phyloP scores from a whole-genome alignment of 2,113 vertebrate species.

The Sylvia atricapilla region DNA sequence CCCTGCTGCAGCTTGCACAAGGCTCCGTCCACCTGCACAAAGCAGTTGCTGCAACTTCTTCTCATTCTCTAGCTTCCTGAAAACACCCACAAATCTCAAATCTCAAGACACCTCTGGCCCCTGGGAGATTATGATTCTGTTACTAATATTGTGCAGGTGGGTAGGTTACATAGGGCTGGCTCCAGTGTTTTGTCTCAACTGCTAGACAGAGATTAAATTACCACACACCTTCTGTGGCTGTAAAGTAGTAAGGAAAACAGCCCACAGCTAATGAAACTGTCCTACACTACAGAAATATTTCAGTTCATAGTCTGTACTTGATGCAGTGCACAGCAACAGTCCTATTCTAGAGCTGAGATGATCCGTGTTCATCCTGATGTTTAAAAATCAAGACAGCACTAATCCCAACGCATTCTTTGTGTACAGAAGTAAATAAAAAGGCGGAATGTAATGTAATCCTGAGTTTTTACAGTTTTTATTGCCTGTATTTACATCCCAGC shows the following conservation, averaged over 20 bases:
- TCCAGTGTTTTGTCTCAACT: not conserved
- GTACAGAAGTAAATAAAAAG: not conserved
- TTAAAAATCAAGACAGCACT: not conserved
- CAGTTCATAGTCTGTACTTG: not conserved
- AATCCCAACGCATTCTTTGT: not conserved
- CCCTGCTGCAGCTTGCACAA: not conserved
- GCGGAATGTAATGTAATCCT: not conserved
- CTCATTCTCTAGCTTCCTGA: not conserved
- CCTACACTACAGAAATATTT: not conserved
- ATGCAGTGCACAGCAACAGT: not conserved
- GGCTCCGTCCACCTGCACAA: not conserved
- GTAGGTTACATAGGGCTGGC: not conserved
- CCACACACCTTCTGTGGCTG: not conserved
- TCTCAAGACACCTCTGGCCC: not conserved
- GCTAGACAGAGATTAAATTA: not conserved
- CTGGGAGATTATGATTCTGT: not conserved
- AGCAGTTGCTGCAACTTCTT: not conserved
- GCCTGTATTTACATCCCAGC: not conserved
- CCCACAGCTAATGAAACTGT: not conserved
- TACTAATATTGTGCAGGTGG: not conserved
- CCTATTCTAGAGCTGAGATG: not conserved
- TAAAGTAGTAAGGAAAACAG: not conserved
- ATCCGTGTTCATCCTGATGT: not conserved
- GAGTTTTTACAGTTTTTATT: not conserved
- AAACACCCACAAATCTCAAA: not conserved